Evolutionary conservation across 2,888 invertebrate genomes (phyloP), one percentile per base, ranked within the genome.

Genomic region (Timandra comae): DNA sequence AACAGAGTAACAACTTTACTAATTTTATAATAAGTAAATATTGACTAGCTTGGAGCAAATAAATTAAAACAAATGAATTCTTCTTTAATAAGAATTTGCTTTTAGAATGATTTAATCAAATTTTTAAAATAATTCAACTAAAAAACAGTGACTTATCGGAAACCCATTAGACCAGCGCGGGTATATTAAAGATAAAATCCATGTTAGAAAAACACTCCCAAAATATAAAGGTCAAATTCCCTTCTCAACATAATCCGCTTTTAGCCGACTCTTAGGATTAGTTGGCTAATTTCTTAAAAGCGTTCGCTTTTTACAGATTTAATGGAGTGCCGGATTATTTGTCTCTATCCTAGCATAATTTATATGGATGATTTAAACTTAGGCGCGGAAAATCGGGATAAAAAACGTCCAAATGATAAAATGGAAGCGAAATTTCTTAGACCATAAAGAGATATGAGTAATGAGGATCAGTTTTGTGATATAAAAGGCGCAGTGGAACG

Each of bases 251-350:
- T 69, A 72, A 72, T 65, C 66, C 56, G 49, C 58, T 64, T 62
- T 62, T 58, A 67, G 61, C 62, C 56, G 54, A 51, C 54, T 54
- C 50, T 51, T 53, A 47, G 69, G 75, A 76, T 77, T 75, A 76
- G 69, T 64, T 55, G 40, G 63, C 73, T 74, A 77, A 77, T 78
- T 75, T 76, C 71, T 71, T 76, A 70, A 79, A 78, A 77, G 76
- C 76, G 60, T 71, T 71, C 66, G 59, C 65, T 69, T 72, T 68
- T 70, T 65, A 54, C 56, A 64, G 71, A 72, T 76, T 79, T 79
- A 79, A 75, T 76, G 74, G 73, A 72, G 68, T 71, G 62, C 56
- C 45, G 66, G 77, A 74, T 52, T 52, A 52, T 49, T 43, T 50
- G 41, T 49, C 49, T 49, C 44, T 74, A 69, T 74, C 70, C 64